Evolutionary conservation across 2,797 vertebrate genomes (phyloP).

Genomic region (Phalanger gymnotis): DNA sequence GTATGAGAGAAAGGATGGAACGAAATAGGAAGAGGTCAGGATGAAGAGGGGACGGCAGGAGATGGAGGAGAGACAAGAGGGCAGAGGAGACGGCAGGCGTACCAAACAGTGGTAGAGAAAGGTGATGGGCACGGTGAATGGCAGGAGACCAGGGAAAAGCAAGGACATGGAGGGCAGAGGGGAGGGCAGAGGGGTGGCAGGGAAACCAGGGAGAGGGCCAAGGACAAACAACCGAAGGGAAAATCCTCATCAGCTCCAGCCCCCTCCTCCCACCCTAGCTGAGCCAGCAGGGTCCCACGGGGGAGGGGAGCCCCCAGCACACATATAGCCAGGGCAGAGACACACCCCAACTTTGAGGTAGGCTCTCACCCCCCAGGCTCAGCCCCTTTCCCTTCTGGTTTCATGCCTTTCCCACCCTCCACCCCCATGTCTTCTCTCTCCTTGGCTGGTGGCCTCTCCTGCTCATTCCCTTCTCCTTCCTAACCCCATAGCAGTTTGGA

Average conservation of each 20-base stretch:
- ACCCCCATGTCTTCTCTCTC: not conserved
- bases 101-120: too few species aligned
- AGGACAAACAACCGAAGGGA: conserved; percentile 72
- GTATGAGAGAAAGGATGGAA: not conserved
- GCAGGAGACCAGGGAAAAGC: not conserved
- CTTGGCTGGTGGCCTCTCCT: not conserved
- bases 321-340: conserved; percentile 30
- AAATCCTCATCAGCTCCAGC: conserved; percentile 64
- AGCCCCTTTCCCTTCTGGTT: not conserved
- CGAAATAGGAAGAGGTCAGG: conserved; percentile 44
- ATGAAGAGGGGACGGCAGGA: conserved; percentile 32
- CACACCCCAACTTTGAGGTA: conserved; percentile 54
- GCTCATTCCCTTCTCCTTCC: not conserved
- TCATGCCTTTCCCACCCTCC: conserved; percentile 24
- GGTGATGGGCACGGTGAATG: conserved; percentile 40
- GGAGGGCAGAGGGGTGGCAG: conserved; percentile 60
- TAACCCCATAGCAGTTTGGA: not conserved
- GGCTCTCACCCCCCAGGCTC: conserved; percentile 7
- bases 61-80: conserved; percentile 68
- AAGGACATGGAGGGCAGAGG: conserved; percentile 18
- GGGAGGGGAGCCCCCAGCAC: conserved; percentile 29
- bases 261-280: not conserved
- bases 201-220: not conserved
- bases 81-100: too few species aligned
- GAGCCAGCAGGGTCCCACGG: not conserved